Base-by-base conservation (phyloP, 2,113 vertebrate genomes). In the Leptocoma aspasia region DNA sequence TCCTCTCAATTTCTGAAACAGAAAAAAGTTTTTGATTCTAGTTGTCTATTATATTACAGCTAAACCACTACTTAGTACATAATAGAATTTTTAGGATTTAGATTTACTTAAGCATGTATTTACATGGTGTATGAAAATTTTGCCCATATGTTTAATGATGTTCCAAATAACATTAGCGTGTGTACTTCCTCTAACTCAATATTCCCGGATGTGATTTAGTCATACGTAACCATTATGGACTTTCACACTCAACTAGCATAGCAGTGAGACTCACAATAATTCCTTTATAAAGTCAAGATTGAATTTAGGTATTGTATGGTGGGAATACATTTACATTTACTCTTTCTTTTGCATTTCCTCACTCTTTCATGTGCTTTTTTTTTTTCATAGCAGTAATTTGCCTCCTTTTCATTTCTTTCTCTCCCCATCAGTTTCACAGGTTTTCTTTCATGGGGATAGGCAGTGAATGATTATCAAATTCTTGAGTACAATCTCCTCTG, bases 321-420 rank as follows among this genome's bases (percentile, higher is more conserved):
- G 1, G 2, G 23, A 61, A 53, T 53, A 12, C 4, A 35, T 42
- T 75, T 72, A 14, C 4, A 20, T 76, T 80, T 80, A 53, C 19
- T 64, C 13, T n/a, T 71, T 71, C 22, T 50, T 69, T 20, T 64
- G 22, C 6, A 26, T 4, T 92, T 90, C 56, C 8, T 45, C 10
- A 17, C 7, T 70, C 30, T 65, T 72, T 3, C 4, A 9, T 2
- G 0, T 69, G 8, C 1, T 17, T 24, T 33, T 30, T 22, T n/a
- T 20, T 57, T 69, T 37, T 8, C 12, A 13, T 53, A 61, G 35
- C 10, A 7, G 39, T 54, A 15, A 54, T 66, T 26, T 54, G n/a
- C 42, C 19, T 47, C 13, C 11, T 83, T 89, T 63, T 22, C 28
- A 5, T 77, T 76, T 54, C 26, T 68, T 83, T 26, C 28, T 70